Conservation (phyloP, 1,140 invertebrate genomes). For the Cherax quadricarinatus region DNA sequence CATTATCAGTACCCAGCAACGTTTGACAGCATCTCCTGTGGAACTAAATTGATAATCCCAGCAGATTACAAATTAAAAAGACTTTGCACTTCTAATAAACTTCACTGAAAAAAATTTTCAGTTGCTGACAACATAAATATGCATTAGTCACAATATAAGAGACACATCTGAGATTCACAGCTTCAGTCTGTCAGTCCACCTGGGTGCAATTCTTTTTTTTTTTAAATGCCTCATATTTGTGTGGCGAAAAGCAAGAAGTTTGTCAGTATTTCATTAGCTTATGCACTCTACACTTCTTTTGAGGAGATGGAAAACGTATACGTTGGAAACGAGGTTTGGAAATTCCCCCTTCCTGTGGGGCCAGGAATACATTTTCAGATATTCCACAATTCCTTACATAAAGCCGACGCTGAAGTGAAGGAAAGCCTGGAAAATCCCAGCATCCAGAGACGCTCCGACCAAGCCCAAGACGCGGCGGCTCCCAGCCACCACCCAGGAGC, state of each 20-base stretch:
- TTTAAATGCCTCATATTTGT: not conserved
- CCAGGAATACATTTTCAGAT: not conserved
- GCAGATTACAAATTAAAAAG: no score
- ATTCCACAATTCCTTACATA: not conserved
- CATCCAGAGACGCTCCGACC: not conserved
- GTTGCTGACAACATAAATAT: no score
- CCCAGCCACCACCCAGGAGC: not conserved
- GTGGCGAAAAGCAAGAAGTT: not conserved
- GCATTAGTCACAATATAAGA: not conserved
- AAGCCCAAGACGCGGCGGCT: no score
- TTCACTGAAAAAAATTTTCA: no score
- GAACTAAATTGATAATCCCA: no score
- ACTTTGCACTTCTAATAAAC: no score
- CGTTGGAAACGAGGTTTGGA: not conserved
- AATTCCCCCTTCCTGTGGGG: not conserved
- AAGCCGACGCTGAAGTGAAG: not conserved
- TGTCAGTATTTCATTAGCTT: slow-evolving; percentile 12
- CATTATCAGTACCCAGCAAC: no score
- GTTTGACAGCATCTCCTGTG: no score
- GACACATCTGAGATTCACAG: not conserved
- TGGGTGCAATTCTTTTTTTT: no score
- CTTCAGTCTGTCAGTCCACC: not conserved
- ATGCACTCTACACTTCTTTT: slow-evolving; percentile 5
- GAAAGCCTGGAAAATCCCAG: not conserved
- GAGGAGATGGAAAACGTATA: not conserved